Evolutionary conservation across 1,140 invertebrate genomes (phyloP).

Genomic region (Conus betulinus): DNA sequence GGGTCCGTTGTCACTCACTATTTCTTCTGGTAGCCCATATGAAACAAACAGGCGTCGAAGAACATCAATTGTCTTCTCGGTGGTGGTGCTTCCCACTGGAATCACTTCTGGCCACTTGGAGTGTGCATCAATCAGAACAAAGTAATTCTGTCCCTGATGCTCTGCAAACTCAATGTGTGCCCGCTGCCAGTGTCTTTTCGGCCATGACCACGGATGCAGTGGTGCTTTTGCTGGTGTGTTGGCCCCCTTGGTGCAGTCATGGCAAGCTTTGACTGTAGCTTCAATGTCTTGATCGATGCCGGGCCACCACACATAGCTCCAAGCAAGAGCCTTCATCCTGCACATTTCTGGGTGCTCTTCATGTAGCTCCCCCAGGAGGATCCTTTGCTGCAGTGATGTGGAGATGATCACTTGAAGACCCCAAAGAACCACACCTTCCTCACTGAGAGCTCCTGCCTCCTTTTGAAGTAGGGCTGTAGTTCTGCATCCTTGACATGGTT

Average conservation of each 20-base stretch:
- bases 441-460: conserved; percentile 34
- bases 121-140: conserved; percentile 75
- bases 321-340: conserved; percentile 78
- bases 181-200: conserved; percentile 40
- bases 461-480: not conserved
- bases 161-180: conserved; percentile 54
- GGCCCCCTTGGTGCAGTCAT: conserved; percentile 65
- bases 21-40: conserved; percentile 54
- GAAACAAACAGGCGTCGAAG: conserved; percentile 35
- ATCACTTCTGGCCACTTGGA: conserved; percentile 78
- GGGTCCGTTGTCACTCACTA: conserved; percentile 72
- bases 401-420: conserved; percentile 71
- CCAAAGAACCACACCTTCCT: conserved; percentile 52
- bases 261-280: conserved; percentile 66
- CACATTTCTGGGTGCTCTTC: conserved; percentile 77
- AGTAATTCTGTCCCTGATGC: conserved; percentile 21
- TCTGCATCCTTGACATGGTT: no score
- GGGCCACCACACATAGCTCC: conserved; percentile 78
- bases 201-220: conserved; percentile 53
- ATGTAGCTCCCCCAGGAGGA: conserved; percentile 76
- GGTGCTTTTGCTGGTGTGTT: conserved; percentile 38
- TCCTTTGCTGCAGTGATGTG: conserved; percentile 62
- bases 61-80: conserved; percentile 39
- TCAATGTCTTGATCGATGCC: conserved; percentile 75
- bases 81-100: conserved; percentile 40